Base-by-base conservation (phyloP, 2,888 invertebrate genomes). In the Cosmia trapezina region DNA sequence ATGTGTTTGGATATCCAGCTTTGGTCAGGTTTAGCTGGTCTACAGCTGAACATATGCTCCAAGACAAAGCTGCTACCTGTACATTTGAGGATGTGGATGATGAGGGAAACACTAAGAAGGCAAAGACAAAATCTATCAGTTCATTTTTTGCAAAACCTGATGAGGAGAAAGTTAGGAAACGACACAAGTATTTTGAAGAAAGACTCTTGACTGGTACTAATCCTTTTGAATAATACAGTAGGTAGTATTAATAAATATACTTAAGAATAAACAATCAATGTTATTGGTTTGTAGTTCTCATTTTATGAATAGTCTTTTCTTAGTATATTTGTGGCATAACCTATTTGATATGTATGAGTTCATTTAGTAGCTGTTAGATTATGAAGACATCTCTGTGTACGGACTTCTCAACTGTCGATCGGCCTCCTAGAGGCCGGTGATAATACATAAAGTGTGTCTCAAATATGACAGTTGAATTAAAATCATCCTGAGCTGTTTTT, bases 11-110 rank as follows among this genome's bases (percentile, higher is more conserved):
- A 0, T 99, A 98, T 93, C 98, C 99, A 0, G 97, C 98, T 68
- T 96, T 99, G 28, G 99, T 99, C 0, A 96, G 99, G 77, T 99
- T 99, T 92, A 99, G 99, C 92, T 99, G 99, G 99, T 99, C 99
- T 0, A 99, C 99, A 0, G 98, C 99, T 0, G 97, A 97, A 76
- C 97, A 97, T 61, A 97, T 98, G 84, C 92, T 99, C 19, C 97
- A 98, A 80, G 97, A 97, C 8, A 97, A 97, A 66, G 98, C 98
- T 0, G 97, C 97, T 28, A 92, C 96, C 14, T 97, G 98, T 62
- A 97, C 97, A 70, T 98, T 98, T 96, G 98, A 98, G 90, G 97
- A 98, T 76, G 87, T 93, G 4, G 97, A 97, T 17, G 97, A 97
- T 0, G 95, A 96, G 33, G 93, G 91, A 41, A 90, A 89, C 0